Evolutionary conservation across 2,888 invertebrate species (phyloP).

Genomic region (Branchipolynoe longqiensis): DNA sequence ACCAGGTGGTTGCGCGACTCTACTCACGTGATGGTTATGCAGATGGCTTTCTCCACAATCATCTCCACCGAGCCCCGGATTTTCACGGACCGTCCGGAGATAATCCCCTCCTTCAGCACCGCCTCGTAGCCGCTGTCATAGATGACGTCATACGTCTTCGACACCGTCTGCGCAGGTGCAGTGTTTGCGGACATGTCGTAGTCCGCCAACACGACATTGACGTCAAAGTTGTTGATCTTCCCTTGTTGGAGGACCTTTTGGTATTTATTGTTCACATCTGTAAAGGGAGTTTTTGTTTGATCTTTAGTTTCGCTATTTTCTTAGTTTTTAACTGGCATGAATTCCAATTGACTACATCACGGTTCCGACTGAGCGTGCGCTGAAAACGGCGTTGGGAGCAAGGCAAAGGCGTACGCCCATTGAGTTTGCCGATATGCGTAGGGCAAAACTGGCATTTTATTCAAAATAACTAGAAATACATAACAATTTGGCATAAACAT

Average conservation of each 20-base stretch:
- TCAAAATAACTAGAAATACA: no score
- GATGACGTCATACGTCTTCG: not conserved
- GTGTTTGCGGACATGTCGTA: not conserved
- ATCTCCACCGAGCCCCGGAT: conserved; percentile 6
- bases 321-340: no score
- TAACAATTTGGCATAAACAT: no score
- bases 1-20: no score
- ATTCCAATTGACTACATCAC: no score
- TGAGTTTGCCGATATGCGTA: no score
- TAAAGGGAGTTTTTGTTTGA: not conserved
- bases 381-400: no score
- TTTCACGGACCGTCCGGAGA: not conserved
- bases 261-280: not conserved
- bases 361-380: no score
- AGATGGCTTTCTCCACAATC: not conserved
- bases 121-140: not conserved
- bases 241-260: not conserved
- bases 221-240: not conserved
- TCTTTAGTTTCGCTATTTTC: no score
- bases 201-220: not conserved
- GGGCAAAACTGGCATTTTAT: no score
- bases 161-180: not conserved
- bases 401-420: no score
- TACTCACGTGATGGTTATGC: conserved; percentile 14
- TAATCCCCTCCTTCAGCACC: not conserved